Evolutionary conservation across 2,113 vertebrate genomes (phyloP), one percentile per base, ranked within the genome.

Genomic region (Drymodes brunneopygia): DNA sequence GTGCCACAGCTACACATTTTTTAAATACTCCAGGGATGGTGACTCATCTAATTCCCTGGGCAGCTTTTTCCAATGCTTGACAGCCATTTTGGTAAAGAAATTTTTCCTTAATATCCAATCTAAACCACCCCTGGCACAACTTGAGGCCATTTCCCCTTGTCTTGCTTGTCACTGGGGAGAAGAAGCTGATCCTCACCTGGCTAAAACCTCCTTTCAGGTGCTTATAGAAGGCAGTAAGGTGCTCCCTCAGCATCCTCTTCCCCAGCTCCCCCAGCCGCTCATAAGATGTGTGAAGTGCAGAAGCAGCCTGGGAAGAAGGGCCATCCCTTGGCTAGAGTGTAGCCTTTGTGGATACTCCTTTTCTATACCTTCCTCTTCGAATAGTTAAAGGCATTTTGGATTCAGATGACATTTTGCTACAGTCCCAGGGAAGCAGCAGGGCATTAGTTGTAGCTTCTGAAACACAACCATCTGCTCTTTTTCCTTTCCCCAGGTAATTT

Each of bases 401-500:
- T 92, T 83, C 51, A 22, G 60, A 7, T 21, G 54, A 56, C 36
- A 7, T 71, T 77, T 95, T 81, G 38, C 65, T 78, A 11, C 28
- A 67, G 60, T 47, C 31, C 25, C 40, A 27, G 48, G 31, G 40
- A 74, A 84, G n/a, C 65, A 85, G 64, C 53, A 75, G 48, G 35
- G 28, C 40, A 4, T 70, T 38, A 31, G 23, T 9, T 5, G 4
- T 28, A 42, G 40, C 38, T 91, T 69, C 64, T 64, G 70, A 62
- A 93, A 70, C 45, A 28, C 47, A 69, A 21, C 20, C 24, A 13
- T 69, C 69, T 84, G 27, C 48, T 73, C 36, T 40, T 93, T 45
- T 74, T 44, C 29, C 25, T 83, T 70, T 92, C 74, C 62, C 20
- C 97, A 99, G 99, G 99, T 99, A 70, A 98, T 99, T 58, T 99